Evolutionary conservation across 1,140 invertebrate species (phyloP), one percentile per base, ranked within the genome.

Genomic region (Drosophila insularis): DNA sequence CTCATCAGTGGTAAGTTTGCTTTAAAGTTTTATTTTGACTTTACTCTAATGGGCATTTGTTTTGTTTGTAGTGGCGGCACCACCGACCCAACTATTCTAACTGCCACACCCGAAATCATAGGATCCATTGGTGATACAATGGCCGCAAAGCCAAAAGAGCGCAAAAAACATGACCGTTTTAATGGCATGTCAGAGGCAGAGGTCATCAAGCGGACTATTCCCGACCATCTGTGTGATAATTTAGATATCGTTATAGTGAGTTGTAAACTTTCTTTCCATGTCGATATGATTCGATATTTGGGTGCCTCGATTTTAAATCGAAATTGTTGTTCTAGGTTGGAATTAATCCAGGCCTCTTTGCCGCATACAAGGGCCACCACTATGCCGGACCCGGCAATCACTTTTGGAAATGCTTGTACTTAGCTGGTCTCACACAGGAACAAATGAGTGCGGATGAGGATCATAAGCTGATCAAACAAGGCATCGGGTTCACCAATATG

Each of bases 381-480:
- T 99, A 99, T 93, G 98, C 98, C 54, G 98, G 98, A 59, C 98
- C 98, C 63, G 98, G 98, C 35, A 99, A 99, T 93, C 98, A 99
- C 93, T 99, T 99, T 93, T 99, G 98, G 98, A 99, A 99, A 94
- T 99, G 98, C 93, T 93, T 99, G 64, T 98, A 98, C 93, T 93
- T 99, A 59, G 97, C 97, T 60, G 98, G 98, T 10, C 94, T 99
- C 32, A 98, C 98, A 13, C 95, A 97, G 40, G 97, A 99, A 91
- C 98, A 98, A 89, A 96, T 99, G 95, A 98, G 96, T 81, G 97
- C 98, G 2, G 97, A 98, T 90, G 98, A 99, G 93, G 98, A 99
- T 93, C 97, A 96, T 91, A 98, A 98, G 93, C 93, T 99, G 37
- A 92, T 98, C 35, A 96, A 98, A 91, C 96, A 97, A 92, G 98